Percentiles rank a stretch among this genome's conserved stretches.
Evolutionary conservation across 2,888 invertebrate species (phyloP).

Genomic region (Leucophenga maculata): DNA sequence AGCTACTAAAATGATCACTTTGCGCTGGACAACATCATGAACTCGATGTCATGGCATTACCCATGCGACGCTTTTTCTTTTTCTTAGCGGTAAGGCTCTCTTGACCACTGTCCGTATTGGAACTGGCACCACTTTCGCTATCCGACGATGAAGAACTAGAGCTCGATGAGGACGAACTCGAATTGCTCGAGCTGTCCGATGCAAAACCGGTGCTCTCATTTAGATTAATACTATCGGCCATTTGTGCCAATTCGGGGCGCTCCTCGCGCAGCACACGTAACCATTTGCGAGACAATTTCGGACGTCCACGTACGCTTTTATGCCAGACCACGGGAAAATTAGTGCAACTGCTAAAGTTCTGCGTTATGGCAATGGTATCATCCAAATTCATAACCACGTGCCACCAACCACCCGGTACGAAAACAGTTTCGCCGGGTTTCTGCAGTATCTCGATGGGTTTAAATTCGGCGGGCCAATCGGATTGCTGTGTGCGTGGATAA

Average conservation of each 20-base stretch:
- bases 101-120: conserved; percentile 86
- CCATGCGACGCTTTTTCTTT: conserved; percentile 80
- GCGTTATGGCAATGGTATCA: conserved; percentile 96
- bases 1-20: conserved; percentile 31
- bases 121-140: conserved; percentile 72
- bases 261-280: conserved; percentile 79
- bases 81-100: conserved; percentile 91
- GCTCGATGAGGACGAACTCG: conserved; percentile 83
- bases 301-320: conserved; percentile 95
- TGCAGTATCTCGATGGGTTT: conserved; percentile 95
- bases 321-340: conserved; percentile 99
- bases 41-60: conserved; percentile 40
- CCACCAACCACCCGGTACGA: conserved; percentile 99
- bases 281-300: conserved; percentile 96
- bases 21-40: conserved; percentile 62
- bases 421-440: conserved; percentile 96
- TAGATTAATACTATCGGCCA: conserved; percentile 89
- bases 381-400: conserved; percentile 98
- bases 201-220: conserved; percentile 91
- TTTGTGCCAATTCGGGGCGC: conserved; percentile 83
- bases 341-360: conserved; percentile 95
- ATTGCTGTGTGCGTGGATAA: conserved; percentile 91
- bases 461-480: conserved; percentile 92
- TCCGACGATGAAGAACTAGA: conserved; percentile 72
- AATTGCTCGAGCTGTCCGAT: conserved; percentile 93